These are phyloP conservation scores for Dryomyza anilis DNA, from an alignment of 2,888 invertebrate species.

Conservation along the genomic window DNA sequence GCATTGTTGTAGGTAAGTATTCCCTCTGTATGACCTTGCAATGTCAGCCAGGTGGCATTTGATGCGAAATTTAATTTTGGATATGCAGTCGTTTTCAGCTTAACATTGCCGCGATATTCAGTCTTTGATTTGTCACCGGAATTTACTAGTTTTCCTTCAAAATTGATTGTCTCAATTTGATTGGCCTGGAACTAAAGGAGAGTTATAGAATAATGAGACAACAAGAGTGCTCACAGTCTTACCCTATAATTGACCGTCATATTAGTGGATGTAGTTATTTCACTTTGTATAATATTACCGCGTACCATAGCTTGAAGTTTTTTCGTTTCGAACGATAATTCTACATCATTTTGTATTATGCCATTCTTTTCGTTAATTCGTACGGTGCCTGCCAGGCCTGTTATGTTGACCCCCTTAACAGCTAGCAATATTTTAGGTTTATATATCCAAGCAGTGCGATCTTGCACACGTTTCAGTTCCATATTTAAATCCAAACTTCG, in stretches of 20 bases:
- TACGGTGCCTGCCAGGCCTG: conserved; percentile 69
- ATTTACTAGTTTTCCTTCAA: conserved; percentile 63
- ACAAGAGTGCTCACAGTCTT: conserved; percentile 40
- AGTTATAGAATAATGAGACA: background rate
- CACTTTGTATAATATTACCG: conserved; percentile 70
- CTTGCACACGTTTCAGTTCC: conserved; percentile 53
- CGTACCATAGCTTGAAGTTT: conserved; percentile 73
- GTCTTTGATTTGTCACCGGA: conserved; percentile 58
- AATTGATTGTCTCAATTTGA: conserved; percentile 59
- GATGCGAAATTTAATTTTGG: conserved; percentile 74
- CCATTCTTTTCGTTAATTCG: conserved; percentile 70
- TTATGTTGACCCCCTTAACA: conserved; percentile 75
- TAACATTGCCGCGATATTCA: conserved; percentile 67
- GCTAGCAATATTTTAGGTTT: conserved; percentile 73
- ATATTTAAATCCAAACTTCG: conserved; percentile 55
- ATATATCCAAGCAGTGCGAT: conserved; percentile 70
- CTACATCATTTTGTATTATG: conserved; percentile 77
- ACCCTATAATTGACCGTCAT: conserved; percentile 65
- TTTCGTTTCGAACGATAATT: conserved; percentile 78
- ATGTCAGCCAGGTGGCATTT: conserved; percentile 69
- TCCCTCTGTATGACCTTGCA: conserved; percentile 74
- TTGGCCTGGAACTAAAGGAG: conserved; percentile 54
- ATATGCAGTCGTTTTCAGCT: conserved; percentile 77
- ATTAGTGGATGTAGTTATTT: conserved; percentile 55
- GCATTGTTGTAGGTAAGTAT: conserved; percentile 74